phyloP scores from a whole-genome alignment of 2,888 invertebrate genomes.

The Acanthoscelides obtectus region DNA sequence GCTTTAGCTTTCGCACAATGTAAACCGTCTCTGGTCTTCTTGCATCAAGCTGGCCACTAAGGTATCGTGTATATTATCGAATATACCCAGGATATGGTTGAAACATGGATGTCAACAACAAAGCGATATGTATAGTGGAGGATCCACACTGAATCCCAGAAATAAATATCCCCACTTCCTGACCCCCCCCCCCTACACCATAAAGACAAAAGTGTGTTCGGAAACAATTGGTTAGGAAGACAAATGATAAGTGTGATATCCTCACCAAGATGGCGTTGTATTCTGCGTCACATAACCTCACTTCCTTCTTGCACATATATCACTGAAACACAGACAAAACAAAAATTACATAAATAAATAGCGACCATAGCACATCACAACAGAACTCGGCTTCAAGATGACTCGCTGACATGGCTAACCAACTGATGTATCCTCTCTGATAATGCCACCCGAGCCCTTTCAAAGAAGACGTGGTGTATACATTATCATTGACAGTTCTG shows the following conservation, averaged over 20 bases:
- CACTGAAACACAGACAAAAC: not conserved
- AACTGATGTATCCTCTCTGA: not conserved
- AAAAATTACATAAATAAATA: not conserved
- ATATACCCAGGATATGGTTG: too few species aligned
- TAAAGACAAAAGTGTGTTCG: too few species aligned
- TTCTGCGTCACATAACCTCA: not conserved
- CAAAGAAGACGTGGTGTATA: not conserved
- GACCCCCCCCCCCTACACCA: too few species aligned
- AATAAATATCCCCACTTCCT: too few species aligned
- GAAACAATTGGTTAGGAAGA: too few species aligned
- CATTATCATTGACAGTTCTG: not conserved
- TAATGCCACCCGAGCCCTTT: not conserved
- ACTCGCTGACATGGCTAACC: not conserved
- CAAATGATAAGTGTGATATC: not conserved
- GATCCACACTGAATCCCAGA: too few species aligned
- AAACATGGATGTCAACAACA: too few species aligned
- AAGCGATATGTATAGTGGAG: too few species aligned
- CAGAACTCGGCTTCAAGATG: not conserved
- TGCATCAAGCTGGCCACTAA: too few species aligned
- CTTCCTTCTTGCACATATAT: not conserved
- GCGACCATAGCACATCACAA: not conserved
- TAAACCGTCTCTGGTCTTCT: too few species aligned
- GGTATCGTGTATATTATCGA: too few species aligned
- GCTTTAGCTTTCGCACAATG: too few species aligned
- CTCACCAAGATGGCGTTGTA: not conserved